Evolutionary conservation across 2,888 invertebrate species (phyloP), one percentile per base, ranked within the genome.

Genomic region (Drosophila demipolita): DNA sequence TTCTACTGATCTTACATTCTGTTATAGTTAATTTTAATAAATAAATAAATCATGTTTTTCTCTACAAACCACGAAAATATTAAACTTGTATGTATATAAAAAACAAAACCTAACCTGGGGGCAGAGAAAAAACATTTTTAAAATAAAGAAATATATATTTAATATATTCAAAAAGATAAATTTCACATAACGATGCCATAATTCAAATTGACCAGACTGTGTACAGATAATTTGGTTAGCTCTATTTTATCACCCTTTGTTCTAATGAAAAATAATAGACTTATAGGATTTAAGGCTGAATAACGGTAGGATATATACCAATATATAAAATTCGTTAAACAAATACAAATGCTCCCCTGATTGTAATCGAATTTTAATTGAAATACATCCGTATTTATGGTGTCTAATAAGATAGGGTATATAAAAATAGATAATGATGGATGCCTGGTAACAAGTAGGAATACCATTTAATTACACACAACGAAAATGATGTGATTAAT

Each of bases 401-500:
- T 12, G 3, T 42, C 11, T n/a, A 42, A 42, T 12, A 42, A 12
- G 20, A 20, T 6, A 6, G 29, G 23, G 23, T 53, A 42, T 36
- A 20, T n/a, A 17, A 17, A 4, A 11, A 2, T 53, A 15, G 26
- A 15, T 32, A 36, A 35, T 38, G 42, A 60, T 59, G 40, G 12
- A 38, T 52, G 26, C 32, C 54, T 48, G 45, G n/a, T 35, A 66
- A 59, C 35, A 11, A 53, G 48, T 63, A n/a, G 26, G 26, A 17
- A 20, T 17, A 55, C 36, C 12, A 33, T 36, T 54, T 42, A 66
- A 71, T 71, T 64, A 58, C 54, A 54, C 20, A 69, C 23, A 23
- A 42, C 49, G 15, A 55, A 53, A 40, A 42, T 42, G n/a, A 45
- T 20, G 23, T 72, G 63, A 66, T 64, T 75, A 67, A 78, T 78